phyloP scores from a whole-genome alignment of 2,888 invertebrate species.

The Dusona sp. region DNA sequence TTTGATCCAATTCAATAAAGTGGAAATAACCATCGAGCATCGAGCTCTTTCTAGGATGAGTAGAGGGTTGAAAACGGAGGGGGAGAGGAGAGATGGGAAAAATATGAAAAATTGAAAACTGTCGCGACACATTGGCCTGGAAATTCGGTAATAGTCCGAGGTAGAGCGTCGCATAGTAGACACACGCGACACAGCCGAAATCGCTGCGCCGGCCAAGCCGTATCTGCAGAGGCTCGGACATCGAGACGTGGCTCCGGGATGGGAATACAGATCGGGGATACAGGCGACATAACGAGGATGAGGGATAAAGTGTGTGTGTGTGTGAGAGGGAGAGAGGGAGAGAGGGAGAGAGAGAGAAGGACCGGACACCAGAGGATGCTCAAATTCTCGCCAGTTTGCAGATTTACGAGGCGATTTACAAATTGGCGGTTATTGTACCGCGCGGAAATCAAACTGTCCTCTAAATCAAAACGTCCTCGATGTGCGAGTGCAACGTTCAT shows the following conservation, averaged over 20 bases:
- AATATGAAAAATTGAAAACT: conserved; percentile 36
- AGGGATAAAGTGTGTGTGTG: conserved; percentile 5
- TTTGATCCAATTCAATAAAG: conserved; percentile 79
- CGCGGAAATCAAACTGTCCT: conserved; percentile 83
- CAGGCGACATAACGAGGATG: not conserved
- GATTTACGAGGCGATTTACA: conserved; percentile 84
- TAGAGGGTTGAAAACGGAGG: not conserved
- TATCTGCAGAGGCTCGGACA: conserved; percentile 43
- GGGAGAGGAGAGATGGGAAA: conserved; percentile 10
- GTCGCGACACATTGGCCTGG: conserved; percentile 62
- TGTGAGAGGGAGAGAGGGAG: not conserved
- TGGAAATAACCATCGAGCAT: conserved; percentile 58
- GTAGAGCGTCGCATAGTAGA: conserved; percentile 31
- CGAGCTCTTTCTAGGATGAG: not conserved
- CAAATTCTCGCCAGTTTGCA: conserved; percentile 67
- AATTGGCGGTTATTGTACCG: conserved; percentile 84
- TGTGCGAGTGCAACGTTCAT: conserved; percentile 79
- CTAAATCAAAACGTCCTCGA: conserved; percentile 82
- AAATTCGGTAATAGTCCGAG: conserved; percentile 52
- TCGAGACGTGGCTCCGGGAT: conserved; percentile 27
- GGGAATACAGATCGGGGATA: conserved; percentile 43
- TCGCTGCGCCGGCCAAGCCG: conserved; percentile 32
- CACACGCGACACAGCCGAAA: conserved; percentile 22
- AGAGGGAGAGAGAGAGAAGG: conserved; percentile 3
- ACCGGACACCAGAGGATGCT: conserved; percentile 32